Conservation (phyloP, 1,140 invertebrate species). For the Euura lappo region DNA sequence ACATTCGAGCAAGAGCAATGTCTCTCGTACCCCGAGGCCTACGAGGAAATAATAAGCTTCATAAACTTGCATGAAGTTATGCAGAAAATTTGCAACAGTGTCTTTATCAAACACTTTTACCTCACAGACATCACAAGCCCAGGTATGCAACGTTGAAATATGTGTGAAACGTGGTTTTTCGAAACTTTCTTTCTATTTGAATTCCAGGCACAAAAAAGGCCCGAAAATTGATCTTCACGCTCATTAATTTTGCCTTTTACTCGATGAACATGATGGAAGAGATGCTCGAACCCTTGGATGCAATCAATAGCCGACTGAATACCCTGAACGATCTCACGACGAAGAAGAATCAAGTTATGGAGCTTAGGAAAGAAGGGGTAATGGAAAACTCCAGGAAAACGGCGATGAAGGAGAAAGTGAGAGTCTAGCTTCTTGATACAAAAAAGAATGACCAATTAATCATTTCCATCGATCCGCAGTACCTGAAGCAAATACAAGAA, state of each 20-base stretch:
- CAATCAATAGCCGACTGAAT: constrained; percentile 13
- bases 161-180: constrained; percentile 9
- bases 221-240: constrained; percentile 33
- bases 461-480: constrained; percentile 17
- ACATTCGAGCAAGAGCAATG: constrained; percentile 30
- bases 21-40: constrained; percentile 22
- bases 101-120: constrained; percentile 42
- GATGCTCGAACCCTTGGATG: constrained; percentile 26
- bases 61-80: constrained; percentile 40
- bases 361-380: constrained; percentile 11
- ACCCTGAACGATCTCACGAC: neutral
- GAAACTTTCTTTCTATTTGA: neutral
- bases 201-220: constrained; percentile 36
- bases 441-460: no score
- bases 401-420: constrained; percentile 30
- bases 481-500: constrained; percentile 31
- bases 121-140: constrained; percentile 43
- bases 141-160: constrained; percentile 24
- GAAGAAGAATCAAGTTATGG: constrained; percentile 4
- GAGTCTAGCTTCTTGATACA: neutral
- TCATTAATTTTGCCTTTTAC: constrained; percentile 45
- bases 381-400: constrained; percentile 25
- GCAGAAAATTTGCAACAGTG: constrained; percentile 32
- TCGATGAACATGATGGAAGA: constrained; percentile 31
- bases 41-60: constrained; percentile 30